Conservation (phyloP, 2,797 vertebrate genomes). For the Pseudochirops cupreus region DNA sequence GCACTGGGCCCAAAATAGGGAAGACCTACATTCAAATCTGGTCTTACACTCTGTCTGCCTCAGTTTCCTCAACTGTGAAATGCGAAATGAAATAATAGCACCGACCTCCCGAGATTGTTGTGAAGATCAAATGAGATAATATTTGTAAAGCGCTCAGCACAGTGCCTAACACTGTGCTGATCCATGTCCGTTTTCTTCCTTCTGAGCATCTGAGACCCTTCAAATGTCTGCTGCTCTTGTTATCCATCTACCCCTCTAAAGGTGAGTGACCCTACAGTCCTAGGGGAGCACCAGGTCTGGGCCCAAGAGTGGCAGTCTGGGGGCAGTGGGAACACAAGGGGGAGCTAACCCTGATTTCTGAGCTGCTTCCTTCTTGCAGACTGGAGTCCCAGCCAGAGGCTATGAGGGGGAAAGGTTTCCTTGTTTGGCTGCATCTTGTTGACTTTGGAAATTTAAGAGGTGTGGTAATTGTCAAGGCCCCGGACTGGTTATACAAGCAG, state of each 20-base stretch:
- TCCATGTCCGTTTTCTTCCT: neutral
- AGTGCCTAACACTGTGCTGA: too few relatives aligned
- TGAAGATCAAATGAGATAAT: neutral
- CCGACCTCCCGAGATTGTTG: neutral
- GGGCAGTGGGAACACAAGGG: neutral
- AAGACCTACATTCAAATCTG: neutral
- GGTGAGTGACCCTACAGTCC: neutral
- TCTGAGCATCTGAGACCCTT: neutral
- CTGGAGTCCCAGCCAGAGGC: neutral
- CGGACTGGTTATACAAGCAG: slow-evolving; percentile 24
- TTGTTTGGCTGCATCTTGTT: slow-evolving; percentile 62
- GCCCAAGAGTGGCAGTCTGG: neutral
- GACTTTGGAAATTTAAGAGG: slow-evolving; percentile 76
- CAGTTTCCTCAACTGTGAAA: neutral
- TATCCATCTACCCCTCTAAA: neutral
- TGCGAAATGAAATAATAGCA: neutral
- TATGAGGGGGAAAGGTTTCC: neutral
- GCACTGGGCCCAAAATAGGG: neutral
- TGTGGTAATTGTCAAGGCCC: slow-evolving; percentile 51
- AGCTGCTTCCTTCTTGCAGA: slow-evolving; percentile 37
- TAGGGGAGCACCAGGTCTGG: neutral
- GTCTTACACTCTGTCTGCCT: neutral
- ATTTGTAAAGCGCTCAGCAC: neutral
- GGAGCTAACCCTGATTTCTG: neutral
- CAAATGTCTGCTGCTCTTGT: neutral